These are phyloP conservation scores for Diabrotica balteata DNA, from an alignment of 2,888 invertebrate species.

Conservation along the genomic window DNA sequence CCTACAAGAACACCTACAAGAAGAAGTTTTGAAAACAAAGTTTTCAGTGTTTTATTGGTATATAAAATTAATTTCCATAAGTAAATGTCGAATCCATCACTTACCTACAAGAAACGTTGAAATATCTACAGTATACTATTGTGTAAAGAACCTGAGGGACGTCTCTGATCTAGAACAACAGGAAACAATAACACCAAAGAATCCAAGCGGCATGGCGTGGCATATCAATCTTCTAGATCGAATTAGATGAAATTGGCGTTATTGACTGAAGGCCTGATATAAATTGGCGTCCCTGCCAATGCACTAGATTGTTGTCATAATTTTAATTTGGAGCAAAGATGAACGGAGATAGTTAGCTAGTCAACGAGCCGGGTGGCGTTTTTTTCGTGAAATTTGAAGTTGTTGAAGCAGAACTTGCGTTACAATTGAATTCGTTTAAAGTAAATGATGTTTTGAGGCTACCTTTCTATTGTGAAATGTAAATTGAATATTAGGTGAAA, in stretches of 20 bases:
- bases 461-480: conserved; percentile 1
- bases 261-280: neutral
- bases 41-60: no score
- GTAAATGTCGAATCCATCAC: no score
- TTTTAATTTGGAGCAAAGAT: conserved; percentile 14
- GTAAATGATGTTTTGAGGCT: neutral
- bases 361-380: conserved; percentile 3
- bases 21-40: no score
- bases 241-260: neutral
- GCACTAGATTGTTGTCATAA: neutral
- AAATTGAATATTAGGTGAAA: neutral
- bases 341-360: neutral
- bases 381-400: conserved; percentile 6
- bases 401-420: conserved; percentile 1
- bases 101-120: no score
- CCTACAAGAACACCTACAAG: no score
- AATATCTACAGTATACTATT: no score
- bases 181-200: no score
- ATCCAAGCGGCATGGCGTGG: no score
- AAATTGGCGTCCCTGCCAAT: neutral
- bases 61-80: no score
- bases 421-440: conserved; percentile 8
- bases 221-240: no score
- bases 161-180: no score
- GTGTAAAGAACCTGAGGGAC: no score